Percentiles rank a stretch among this genome's conserved stretches.
Evolutionary conservation across 2,888 invertebrate species (phyloP).

Genomic region (Raillietiella orientalis): DNA sequence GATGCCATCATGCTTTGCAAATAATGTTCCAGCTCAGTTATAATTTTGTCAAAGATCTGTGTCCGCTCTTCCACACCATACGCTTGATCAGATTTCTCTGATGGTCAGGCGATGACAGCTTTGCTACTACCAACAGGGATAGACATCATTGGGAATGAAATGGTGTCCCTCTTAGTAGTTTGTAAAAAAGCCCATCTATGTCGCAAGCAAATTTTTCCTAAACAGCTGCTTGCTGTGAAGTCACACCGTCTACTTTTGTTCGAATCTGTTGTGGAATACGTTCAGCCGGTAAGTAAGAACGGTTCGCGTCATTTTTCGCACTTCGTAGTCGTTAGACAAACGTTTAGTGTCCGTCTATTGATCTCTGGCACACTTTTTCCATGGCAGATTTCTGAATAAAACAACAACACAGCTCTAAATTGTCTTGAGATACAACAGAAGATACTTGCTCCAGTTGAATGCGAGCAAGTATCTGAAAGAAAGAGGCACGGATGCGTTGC

Average conservation of each 20-base stretch:
- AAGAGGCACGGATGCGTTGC: no score
- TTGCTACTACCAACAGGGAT: constrained; percentile 9
- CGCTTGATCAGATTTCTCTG: constrained; percentile 5
- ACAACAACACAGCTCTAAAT: constrained; percentile 84
- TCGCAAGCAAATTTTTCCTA: constrained; percentile 92
- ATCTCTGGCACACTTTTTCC: constrained; percentile 81
- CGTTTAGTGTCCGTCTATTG: no score
- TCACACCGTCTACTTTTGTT: constrained; percentile 50
- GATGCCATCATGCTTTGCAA: constrained; percentile 24
- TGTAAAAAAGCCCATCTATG: constrained; percentile 83
- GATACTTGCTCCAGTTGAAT: constrained; percentile 77
- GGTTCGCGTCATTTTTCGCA: constrained; percentile 54
- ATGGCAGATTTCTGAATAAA: constrained; percentile 95
- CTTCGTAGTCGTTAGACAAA: constrained; percentile 45
- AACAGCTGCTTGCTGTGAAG: constrained; percentile 52
- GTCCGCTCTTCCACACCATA: constrained; percentile 34
- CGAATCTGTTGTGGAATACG: constrained; percentile 76
- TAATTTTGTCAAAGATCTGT: constrained; percentile 37
- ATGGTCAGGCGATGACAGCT: constrained; percentile 5
- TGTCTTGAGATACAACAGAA: constrained; percentile 56
- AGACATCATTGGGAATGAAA: constrained; percentile 40
- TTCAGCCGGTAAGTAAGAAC: constrained; percentile 64
- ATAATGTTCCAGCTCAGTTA: constrained; percentile 43
- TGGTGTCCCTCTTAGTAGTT: constrained; percentile 34
- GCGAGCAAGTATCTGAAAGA: no score